Conservation (phyloP, 2,113 vertebrate genomes). For the Caracal caracal region DNA sequence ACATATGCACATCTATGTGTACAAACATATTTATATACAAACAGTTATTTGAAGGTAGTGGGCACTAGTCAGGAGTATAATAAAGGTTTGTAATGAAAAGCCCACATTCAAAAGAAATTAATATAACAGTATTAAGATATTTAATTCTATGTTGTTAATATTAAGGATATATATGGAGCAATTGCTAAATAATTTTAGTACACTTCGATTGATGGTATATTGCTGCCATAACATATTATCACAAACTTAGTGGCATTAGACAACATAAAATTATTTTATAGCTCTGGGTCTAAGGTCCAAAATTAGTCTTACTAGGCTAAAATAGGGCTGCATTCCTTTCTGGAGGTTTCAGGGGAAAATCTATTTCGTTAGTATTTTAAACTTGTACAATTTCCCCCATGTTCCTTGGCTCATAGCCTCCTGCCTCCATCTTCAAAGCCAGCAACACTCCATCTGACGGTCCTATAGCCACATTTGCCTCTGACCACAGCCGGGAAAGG, state of each 20-base stretch:
- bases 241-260: not conserved
- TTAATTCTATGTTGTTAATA: not conserved
- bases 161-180: not conserved
- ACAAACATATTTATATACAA: not conserved
- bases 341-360: not conserved
- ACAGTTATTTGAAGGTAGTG: not conserved
- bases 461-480: not conserved
- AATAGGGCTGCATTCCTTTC: not conserved
- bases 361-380: not conserved
- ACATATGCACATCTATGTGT: too few relatives aligned
- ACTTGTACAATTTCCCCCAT: too few relatives aligned
- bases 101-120: not conserved
- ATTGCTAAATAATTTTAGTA: not conserved
- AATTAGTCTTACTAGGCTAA: not conserved
- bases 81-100: not conserved
- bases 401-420: not conserved
- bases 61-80: not conserved
- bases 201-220: not conserved
- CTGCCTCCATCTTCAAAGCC: not conserved
- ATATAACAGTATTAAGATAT: not conserved
- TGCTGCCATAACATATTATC: not conserved
- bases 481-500: not conserved
- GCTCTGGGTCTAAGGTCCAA: not conserved
- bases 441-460: not conserved
- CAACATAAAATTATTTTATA: not conserved